Conservation (phyloP, 2,888 invertebrate genomes). For the Volucella inflata region DNA sequence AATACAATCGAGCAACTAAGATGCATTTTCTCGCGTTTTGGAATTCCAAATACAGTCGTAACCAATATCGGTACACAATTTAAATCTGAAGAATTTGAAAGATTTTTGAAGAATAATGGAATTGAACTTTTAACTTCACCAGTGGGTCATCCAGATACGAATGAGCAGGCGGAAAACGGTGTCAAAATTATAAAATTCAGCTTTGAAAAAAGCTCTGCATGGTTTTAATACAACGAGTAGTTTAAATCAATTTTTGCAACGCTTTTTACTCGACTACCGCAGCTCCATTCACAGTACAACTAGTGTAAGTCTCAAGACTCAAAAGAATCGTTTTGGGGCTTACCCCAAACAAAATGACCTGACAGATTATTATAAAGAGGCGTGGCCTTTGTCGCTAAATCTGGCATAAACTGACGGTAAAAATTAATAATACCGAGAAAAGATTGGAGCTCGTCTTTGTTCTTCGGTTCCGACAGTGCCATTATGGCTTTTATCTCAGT, state of each 20-base stretch:
- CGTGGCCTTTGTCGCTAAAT: constrained; percentile 6
- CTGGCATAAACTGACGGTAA: constrained; percentile 36
- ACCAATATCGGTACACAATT: neutral
- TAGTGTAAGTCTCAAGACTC: constrained; percentile 1
- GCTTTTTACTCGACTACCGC: constrained; percentile 8
- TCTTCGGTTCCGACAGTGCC: neutral
- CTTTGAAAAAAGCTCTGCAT: constrained; percentile 11
- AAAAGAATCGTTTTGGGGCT: too few relatives aligned
- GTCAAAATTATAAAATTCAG: constrained; percentile 1
- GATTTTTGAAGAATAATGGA: constrained; percentile 13
- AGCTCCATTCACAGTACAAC: constrained; percentile 1
- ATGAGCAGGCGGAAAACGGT: neutral
- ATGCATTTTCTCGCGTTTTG: neutral
- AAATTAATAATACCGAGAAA: constrained; percentile 76
- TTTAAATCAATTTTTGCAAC: constrained; percentile 3
- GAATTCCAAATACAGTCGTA: constrained; percentile 3
- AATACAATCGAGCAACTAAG: constrained; percentile 14
- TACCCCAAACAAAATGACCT: neutral
- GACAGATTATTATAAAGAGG: neutral
- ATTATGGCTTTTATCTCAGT: constrained; percentile 76
- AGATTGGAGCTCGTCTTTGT: constrained; percentile 68
- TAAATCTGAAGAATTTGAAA: constrained; percentile 4
- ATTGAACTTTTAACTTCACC: constrained; percentile 23
- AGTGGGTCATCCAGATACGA: constrained; percentile 1
- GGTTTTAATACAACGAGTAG: neutral